Evolutionary conservation across 2,888 invertebrate species (phyloP), one percentile per base, ranked within the genome.

Genomic region (Lithosia quadra): DNA sequence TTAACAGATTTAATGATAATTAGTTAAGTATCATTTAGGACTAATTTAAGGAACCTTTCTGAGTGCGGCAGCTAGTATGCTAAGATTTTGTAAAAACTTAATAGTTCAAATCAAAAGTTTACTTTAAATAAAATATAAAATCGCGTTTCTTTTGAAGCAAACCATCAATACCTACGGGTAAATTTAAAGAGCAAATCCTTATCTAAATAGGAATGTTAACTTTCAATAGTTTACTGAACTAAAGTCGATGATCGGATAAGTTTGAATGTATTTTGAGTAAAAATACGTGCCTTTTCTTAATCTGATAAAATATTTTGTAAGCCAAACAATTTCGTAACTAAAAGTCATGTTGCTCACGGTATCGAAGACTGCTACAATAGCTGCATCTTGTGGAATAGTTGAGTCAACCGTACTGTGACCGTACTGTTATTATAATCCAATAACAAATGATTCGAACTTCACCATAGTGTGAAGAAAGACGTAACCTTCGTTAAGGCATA

Each of bases 341-440:
- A 43, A 56, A 22, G 33, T 22, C 34, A 65, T 56, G 36, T 61
- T 24, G 18, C 56, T 39, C 59, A 60, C 28, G 56, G 28, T 67
- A 73, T 68, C n/a, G 56, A 69, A 76, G 68, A 39, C 67, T 71
- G 71, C 58, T 69, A 53, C 57, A 53, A 72, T 63, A 63, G 53
- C 39, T 21, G 49, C 53, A 21, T 61, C 66, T 69, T 71, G 72
- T 67, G 68, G 65, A 68, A 58, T 62, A 58, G 61, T 72, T 64
- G 59, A 60, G 36, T 62, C 62, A 64, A 66, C 68, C 70, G 66
- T 63, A 69, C 73, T 76, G 74, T 79, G 62, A 66, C 68, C 70
- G 66, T 63, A 69, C 73, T 76, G 74, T 79, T 81, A 77, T 82
- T 83, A 79, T 87, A 88, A 88, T 87, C 87, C 85, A 86, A 81